These are phyloP conservation scores for Aphidius gifuensis DNA, from an alignment of 1,140 invertebrate species.

Conservation along the genomic window DNA sequence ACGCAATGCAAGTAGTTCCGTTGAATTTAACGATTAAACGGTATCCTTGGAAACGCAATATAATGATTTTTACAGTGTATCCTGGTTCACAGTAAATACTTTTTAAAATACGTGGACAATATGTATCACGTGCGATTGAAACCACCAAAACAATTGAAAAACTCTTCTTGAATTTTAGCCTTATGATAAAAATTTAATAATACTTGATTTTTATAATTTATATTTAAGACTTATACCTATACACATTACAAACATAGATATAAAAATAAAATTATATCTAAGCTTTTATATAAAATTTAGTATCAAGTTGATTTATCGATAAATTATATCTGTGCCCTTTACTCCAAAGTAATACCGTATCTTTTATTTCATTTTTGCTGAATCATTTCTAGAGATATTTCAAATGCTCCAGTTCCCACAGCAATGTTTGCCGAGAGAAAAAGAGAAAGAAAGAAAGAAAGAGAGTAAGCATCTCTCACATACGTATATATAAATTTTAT, in stretches of 20 bases:
- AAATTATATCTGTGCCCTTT: not conserved
- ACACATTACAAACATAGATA: no score
- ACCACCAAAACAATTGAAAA: conserved; percentile 10
- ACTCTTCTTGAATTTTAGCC: no score
- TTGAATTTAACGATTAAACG: conserved; percentile 23
- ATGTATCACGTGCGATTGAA: conserved; percentile 15
- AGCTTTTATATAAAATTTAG: conserved; percentile 6
- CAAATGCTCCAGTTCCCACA: conserved; percentile 3
- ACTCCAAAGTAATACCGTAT: no score
- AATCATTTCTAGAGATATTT: no score
- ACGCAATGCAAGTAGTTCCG: conserved; percentile 20
- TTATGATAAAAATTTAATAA: no score
- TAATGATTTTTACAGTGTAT: conserved; percentile 20
- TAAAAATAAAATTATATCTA: not conserved
- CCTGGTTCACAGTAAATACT: not conserved
- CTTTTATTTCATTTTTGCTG: no score
- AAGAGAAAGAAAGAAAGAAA: not conserved
- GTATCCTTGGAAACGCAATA: conserved; percentile 26
- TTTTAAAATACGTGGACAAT: not conserved
- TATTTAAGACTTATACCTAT: no score
- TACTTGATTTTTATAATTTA: no score
- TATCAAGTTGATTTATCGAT: not conserved
- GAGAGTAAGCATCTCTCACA: not conserved
- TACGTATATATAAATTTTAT: not conserved
- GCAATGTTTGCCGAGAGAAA: not conserved